Evolutionary conservation across 2,888 invertebrate species (phyloP).

Genomic region (Epinotia demarniana): DNA sequence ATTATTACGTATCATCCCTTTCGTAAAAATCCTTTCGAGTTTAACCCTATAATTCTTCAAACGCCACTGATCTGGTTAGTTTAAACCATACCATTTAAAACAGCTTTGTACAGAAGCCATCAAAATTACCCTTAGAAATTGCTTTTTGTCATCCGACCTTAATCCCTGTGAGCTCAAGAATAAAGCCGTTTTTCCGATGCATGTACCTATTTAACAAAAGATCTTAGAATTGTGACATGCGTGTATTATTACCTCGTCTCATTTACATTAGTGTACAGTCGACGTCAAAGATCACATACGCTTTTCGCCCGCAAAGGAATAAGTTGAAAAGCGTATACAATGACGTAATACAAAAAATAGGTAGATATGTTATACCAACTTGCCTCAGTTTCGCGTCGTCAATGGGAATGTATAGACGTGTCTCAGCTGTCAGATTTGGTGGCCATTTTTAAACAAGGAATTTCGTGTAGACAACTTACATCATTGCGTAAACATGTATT

Average conservation of each 20-base stretch:
- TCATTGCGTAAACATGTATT: background rate
- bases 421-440: too few relatives aligned
- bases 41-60: constrained; percentile 44
- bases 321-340: background rate
- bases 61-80: constrained; percentile 74
- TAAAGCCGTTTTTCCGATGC: background rate
- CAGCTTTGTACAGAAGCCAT: constrained; percentile 47
- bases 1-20: background rate
- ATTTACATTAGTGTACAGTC: constrained; percentile 66
- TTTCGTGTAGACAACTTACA: too few relatives aligned
- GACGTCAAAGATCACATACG: background rate
- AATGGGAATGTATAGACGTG: too few relatives aligned
- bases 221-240: background rate
- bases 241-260: constrained; percentile 49
- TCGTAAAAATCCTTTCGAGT: background rate
- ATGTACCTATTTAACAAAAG: background rate
- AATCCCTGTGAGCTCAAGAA: background rate
- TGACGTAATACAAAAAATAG: too few relatives aligned
- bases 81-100: constrained; percentile 77
- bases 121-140: background rate
- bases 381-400: too few relatives aligned
- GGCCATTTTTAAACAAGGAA: too few relatives aligned
- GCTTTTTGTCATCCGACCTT: background rate
- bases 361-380: too few relatives aligned
- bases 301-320: background rate